Evolutionary conservation across 1,140 invertebrate genomes (phyloP).

Genomic region (Scaptomyza hsui): DNA sequence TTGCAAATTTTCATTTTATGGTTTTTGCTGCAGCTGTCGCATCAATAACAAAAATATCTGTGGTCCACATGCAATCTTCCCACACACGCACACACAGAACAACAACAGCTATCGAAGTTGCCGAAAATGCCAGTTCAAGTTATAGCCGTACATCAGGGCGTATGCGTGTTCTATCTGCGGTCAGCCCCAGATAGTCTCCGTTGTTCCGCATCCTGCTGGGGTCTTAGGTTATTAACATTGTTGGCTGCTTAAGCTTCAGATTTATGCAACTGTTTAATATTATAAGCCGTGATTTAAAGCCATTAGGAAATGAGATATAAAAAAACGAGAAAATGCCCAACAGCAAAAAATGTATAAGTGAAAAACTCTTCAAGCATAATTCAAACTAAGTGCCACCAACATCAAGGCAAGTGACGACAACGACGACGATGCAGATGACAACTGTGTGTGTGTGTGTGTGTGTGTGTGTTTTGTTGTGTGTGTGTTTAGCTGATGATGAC

Average conservation of each 20-base stretch:
- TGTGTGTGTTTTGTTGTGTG: no score
- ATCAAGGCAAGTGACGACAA: slow-evolving; percentile 75
- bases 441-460: not conserved
- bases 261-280: slow-evolving; percentile 67
- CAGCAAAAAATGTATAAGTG: slow-evolving; percentile 20
- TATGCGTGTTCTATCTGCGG: slow-evolving; percentile 68
- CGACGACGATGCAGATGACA: slow-evolving; percentile 14
- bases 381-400: slow-evolving; percentile 65
- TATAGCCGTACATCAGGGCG: slow-evolving; percentile 47
- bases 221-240: slow-evolving; percentile 59
- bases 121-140: slow-evolving; percentile 16
- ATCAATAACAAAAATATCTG: slow-evolving; percentile 42
- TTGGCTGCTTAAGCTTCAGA: slow-evolving; percentile 51
- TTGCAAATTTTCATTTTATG: slow-evolving; percentile 74
- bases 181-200: slow-evolving; percentile 25
- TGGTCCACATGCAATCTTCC: slow-evolving; percentile 1
- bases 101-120: slow-evolving; percentile 17
- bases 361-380: slow-evolving; percentile 68
- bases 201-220: slow-evolving; percentile 16
- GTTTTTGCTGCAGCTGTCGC: slow-evolving; percentile 48
- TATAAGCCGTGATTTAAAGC: slow-evolving; percentile 53
- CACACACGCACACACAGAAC: slow-evolving; percentile 3
- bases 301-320: slow-evolving; percentile 47
- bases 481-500: slow-evolving; percentile 32
- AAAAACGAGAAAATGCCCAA: slow-evolving; percentile 1